Base-by-base conservation (phyloP, 2,113 vertebrate genomes). In the Carassius carassius region DNA sequence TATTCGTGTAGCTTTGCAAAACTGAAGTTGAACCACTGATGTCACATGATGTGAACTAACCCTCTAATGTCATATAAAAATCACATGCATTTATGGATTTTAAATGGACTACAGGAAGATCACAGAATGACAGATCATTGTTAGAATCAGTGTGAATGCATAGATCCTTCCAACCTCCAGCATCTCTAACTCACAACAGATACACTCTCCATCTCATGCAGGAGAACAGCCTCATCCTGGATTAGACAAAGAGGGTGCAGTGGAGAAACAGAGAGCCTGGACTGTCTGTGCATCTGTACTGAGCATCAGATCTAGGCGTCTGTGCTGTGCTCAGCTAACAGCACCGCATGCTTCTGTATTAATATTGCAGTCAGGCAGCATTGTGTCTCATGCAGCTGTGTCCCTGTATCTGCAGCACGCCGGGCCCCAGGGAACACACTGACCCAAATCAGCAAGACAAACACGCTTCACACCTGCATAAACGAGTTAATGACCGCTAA, bases 391-490 rank as follows among this genome's bases (percentile, higher is more conserved):
- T 19, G 5, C 51, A 54, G 51, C 51, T 54, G 51, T 4, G 14
- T 51, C 14, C 13, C 49, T 51, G 49, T 51, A 51, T 51, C 49
- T 51, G 51, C n/a, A 5, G 72, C 72, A n/a, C 12, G 23, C 17
- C 41, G 13, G n/a, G 23, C 73, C 23, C 47, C 9, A 0, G 41
- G 70, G 80, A 14, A 65, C 32, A 62, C 79, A 69, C 74, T 82
- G 86, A 86, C 84, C 87, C 32, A 84, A 77, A 87, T 82, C 76
- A 84, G 82, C 54, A 83, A 69, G 44, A 80, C 74, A 84, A 81
- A 84, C 78, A 47, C 32, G 25, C 23, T 14, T 11, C 60, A 65
- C 19, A 47, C 32, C 78, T 56, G 9, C 32, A 84, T 84, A 78
- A 86, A 84, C 21, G 37, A 82, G 85, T 84, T 70, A 85, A 63